These are phyloP conservation scores for Oreocharis arfaki DNA, from an alignment of 2,113 vertebrate species.

Conservation along the genomic window DNA sequence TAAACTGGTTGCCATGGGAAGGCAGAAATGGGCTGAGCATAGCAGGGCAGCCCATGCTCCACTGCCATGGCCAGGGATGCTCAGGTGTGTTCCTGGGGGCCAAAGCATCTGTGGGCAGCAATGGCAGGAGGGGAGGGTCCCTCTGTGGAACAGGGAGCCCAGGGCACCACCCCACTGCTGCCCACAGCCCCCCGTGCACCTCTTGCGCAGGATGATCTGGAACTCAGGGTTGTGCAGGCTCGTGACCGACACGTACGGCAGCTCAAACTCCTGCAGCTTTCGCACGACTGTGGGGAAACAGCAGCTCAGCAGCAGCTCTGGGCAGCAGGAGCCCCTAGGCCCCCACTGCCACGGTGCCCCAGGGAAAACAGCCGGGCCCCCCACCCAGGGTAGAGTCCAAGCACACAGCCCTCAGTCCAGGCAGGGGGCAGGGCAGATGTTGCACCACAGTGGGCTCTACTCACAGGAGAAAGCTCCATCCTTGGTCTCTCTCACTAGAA, in stretches of 20 bases:
- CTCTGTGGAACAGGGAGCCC: not conserved
- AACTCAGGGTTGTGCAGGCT: slow-evolving; percentile 89
- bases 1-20: not conserved
- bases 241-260: slow-evolving; percentile 94
- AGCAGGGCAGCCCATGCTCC: not conserved
- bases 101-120: not conserved
- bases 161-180: rapidly evolving
- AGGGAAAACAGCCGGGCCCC: rapidly evolving
- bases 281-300: slow-evolving; percentile 78
- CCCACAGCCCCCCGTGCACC: slow-evolving; percentile 59
- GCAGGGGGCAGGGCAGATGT: not conserved
- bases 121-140: not conserved
- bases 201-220: slow-evolving; percentile 94
- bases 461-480: slow-evolving; percentile 93
- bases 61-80: rapidly evolving
- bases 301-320: not conserved
- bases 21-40: not conserved
- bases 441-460: not conserved
- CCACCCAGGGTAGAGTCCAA: not conserved
- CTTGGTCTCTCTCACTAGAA: slow-evolving; percentile 85
- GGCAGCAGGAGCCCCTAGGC: not conserved
- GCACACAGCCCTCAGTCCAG: not conserved
- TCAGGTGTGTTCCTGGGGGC: not conserved
- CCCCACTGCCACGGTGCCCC: not conserved
- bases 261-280: slow-evolving; percentile 97